These are phyloP conservation scores for Epiblema foenella DNA, from an alignment of 2,888 invertebrate species.

Conservation along the genomic window DNA sequence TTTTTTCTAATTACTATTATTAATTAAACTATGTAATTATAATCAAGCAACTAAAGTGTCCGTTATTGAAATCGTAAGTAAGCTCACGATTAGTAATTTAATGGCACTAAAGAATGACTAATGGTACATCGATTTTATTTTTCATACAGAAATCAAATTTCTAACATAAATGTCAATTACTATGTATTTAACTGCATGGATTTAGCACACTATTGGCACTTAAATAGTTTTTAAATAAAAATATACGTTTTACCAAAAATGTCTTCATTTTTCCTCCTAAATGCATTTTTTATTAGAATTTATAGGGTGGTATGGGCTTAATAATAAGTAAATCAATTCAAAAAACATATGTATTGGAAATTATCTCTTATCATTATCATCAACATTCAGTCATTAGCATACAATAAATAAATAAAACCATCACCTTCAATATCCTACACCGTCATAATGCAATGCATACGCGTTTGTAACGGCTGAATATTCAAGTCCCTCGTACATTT, in stretches of 20 bases:
- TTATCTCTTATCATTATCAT: slow-evolving; percentile 29
- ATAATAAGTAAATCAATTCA: slow-evolving; percentile 17
- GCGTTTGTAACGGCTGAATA: slow-evolving; percentile 12
- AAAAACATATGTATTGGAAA: slow-evolving; percentile 32
- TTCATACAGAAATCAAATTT: not conserved
- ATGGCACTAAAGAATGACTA: no score
- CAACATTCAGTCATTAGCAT: slow-evolving; percentile 37
- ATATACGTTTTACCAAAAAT: slow-evolving; percentile 19
- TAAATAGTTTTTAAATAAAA: slow-evolving; percentile 23
- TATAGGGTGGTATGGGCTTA: slow-evolving; percentile 6
- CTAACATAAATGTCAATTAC: not conserved
- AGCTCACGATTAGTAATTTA: no score
- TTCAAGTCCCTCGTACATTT: slow-evolving; percentile 8
- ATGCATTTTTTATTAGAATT: slow-evolving; percentile 11
- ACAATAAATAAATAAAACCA: slow-evolving; percentile 52
- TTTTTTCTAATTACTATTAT: no score
- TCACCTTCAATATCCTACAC: slow-evolving; percentile 53
- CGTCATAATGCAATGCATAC: slow-evolving; percentile 27
- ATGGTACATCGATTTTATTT: not conserved
- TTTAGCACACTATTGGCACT: not conserved
- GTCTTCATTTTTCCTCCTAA: slow-evolving; percentile 22
- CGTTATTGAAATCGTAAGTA: not conserved
- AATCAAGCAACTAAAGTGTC: not conserved
- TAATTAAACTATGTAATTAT: no score
- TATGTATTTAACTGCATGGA: not conserved